phyloP scores from a whole-genome alignment of 2,797 vertebrate species.

The Oceanodroma leucorhoa region DNA sequence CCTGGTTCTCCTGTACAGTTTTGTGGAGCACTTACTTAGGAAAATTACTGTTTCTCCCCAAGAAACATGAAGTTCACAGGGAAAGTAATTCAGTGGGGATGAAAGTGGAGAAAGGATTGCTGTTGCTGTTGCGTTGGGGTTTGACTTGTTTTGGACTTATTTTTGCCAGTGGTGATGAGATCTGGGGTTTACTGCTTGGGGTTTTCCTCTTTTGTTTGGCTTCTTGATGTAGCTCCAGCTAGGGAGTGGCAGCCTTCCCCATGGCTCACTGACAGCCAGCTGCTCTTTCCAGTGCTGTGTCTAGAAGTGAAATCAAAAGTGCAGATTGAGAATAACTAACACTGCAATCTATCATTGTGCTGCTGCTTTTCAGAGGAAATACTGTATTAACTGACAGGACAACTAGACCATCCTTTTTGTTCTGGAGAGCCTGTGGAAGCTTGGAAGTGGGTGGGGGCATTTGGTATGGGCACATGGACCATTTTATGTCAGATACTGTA shows the following conservation, averaged over 20 bases:
- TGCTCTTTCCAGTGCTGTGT: not conserved
- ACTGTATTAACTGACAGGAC: not conserved
- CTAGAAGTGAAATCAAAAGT: not conserved
- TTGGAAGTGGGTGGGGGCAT: not conserved
- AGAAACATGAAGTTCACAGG: not conserved
- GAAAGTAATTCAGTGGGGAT: not conserved
- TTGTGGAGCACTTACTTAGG: not conserved
- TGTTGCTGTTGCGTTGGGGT: not conserved
- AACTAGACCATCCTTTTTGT: not conserved
- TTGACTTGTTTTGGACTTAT: not conserved
- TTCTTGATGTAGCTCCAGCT: not conserved
- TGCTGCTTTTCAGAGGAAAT: not conserved
- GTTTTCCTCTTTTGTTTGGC: not conserved
- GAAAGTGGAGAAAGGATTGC: not conserved
- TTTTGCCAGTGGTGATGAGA: not conserved
- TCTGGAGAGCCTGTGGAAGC: not conserved
- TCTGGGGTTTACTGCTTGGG: not conserved
- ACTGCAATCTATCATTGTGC: not conserved
- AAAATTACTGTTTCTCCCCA: not conserved
- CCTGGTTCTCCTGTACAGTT: not conserved
- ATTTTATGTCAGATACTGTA: not conserved
- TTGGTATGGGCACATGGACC: not conserved
- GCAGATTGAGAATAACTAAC: not conserved
- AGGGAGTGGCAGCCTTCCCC: not conserved
- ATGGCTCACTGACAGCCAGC: not conserved